Evolutionary conservation across 1,140 invertebrate species (phyloP), one percentile per base, ranked within the genome.

Genomic region (Acyrthosiphon pisum): DNA sequence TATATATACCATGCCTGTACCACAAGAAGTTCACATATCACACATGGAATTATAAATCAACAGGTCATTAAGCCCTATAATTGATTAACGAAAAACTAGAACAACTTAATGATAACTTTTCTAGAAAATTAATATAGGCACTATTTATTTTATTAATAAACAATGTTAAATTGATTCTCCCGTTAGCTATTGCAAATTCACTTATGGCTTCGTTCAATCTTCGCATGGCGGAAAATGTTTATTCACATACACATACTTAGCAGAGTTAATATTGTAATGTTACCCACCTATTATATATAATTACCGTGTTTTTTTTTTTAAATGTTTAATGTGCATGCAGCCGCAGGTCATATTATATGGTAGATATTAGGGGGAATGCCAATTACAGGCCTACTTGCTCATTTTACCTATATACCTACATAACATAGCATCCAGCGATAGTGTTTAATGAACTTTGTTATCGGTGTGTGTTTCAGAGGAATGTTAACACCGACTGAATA

Each of bases 401-500:
- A 76, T 76, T 76, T 76, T 76, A 35, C 60, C 9, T 14, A 68
- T n/a, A n/a, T n/a, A 68, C 30, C 30, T 18, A n/a, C 14, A n/a
- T 9, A 60, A 30, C 14, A n/a, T 76, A n/a, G 30, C 6, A 18
- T 76, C 60, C n/a, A 1, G 30, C 1, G n/a, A 76, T n/a, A 18
- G 60, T 35, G 4, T 76, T 76, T 76, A 76, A 76, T 76, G n/a
- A n/a, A 76, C 14, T 76, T 76, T 76, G 30, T 76, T 76, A 76
- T 76, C 48, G 87, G 30, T 20, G 11, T 93, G 81, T 93, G n/a
- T 95, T 95, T 94, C 94, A 96, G 96, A 94, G 97, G 97, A 76
- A 97, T 97, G 96, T 94, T 97, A 83, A 97, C 97, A 35, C 97
- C 97, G 14, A 97, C 96, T 6, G 97, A 97, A 94, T 97, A 97